phyloP scores from a whole-genome alignment of 1,140 invertebrate species.

The Chironomus striatipennis region DNA sequence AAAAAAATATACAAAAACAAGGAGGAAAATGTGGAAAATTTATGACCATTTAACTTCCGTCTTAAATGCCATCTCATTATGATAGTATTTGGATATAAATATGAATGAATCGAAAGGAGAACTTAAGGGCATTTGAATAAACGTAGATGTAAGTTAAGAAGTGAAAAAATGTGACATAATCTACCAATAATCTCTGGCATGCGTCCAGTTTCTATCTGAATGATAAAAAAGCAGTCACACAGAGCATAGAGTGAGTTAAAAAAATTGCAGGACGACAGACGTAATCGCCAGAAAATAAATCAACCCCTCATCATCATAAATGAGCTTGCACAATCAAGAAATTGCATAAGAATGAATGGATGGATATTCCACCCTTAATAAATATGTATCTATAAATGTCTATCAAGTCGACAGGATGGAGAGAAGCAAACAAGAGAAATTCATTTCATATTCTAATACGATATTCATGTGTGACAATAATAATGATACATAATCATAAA shows the following conservation, averaged over 20 bases:
- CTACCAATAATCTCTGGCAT: constrained; percentile 16
- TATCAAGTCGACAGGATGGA: background rate
- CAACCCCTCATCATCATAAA: constrained; percentile 8
- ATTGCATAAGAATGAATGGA: constrained; percentile 21
- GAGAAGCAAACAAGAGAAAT: background rate
- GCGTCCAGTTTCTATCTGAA: background rate
- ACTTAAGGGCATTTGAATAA: background rate
- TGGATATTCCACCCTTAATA: background rate
- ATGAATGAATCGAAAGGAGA: no score
- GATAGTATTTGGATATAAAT: background rate
- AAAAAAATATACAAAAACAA: no score
- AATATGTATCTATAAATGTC: background rate
- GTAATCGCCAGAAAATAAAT: background rate
- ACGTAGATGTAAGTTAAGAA: background rate
- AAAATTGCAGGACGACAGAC: background rate
- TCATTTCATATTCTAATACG: constrained; percentile 19
- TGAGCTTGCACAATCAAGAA: background rate
- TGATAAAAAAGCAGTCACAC: constrained; percentile 10
- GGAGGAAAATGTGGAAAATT: no score
- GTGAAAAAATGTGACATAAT: constrained; percentile 21
- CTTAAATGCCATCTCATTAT: constrained; percentile 15
- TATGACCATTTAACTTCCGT: background rate
- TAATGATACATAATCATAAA: constrained; percentile 24
- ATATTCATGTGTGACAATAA: constrained; percentile 22
- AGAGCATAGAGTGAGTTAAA: background rate